Conservation (phyloP, 2,888 invertebrate genomes). For the Yponomeuta cagnagella region DNA sequence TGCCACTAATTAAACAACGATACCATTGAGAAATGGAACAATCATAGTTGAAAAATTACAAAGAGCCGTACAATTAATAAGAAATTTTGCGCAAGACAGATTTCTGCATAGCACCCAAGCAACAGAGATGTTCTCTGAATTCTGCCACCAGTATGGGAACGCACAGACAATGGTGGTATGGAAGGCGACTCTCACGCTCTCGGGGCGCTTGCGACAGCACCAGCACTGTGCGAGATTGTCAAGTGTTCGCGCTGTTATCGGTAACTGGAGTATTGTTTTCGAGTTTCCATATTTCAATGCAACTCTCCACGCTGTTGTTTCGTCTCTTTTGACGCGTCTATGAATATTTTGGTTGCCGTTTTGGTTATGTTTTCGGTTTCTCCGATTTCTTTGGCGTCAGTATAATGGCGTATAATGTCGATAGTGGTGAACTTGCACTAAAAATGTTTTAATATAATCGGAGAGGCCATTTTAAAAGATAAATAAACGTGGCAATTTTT, state of each 20-base stretch:
- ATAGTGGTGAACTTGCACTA: too few relatives aligned
- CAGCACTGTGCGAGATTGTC: slow-evolving; percentile 35
- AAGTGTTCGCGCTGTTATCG: slow-evolving; percentile 16
- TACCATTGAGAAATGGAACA: neutral
- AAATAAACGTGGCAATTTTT: too few relatives aligned
- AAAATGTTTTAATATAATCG: too few relatives aligned
- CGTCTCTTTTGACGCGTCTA: neutral
- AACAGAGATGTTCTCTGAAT: slow-evolving; percentile 33
- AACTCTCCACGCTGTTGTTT: neutral
- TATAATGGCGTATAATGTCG: too few relatives aligned
- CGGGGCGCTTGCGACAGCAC: slow-evolving; percentile 57
- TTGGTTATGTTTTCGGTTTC: neutral
- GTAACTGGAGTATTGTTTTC: slow-evolving; percentile 15
- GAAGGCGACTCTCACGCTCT: slow-evolving; percentile 56
- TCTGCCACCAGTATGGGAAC: slow-evolving; percentile 58
- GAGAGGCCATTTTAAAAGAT: too few relatives aligned
- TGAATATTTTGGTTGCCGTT: neutral
- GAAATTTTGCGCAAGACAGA: slow-evolving; percentile 16
- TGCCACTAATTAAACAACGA: too few relatives aligned
- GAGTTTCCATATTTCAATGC: neutral
- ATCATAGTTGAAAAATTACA: neutral
- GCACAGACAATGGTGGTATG: slow-evolving; percentile 44
- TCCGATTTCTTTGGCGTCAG: neutral
- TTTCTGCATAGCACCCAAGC: slow-evolving; percentile 34
- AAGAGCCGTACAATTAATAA: neutral